Evolutionary conservation across 2,888 invertebrate genomes (phyloP).

Genomic region (Resseliella maxima): DNA sequence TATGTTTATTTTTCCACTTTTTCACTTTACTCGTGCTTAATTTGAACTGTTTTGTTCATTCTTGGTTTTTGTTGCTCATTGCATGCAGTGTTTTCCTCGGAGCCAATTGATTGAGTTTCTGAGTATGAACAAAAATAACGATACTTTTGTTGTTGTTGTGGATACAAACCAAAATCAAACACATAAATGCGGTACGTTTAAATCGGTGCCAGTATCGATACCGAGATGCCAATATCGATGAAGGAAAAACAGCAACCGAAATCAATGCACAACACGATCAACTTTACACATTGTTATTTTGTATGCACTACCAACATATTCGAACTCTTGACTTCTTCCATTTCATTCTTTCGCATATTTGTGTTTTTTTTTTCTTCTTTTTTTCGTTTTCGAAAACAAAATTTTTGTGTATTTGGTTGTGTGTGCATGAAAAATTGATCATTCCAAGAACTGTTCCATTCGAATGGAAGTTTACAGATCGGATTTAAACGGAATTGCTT

Average conservation of each 20-base stretch:
- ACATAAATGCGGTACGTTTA: constrained; percentile 32
- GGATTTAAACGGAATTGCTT: constrained; percentile 24
- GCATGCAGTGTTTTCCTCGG: background rate
- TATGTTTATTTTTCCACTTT: constrained; percentile 47
- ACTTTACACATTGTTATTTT: background rate
- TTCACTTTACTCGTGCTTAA: background rate
- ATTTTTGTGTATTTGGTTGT: no score
- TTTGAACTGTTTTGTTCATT: background rate
- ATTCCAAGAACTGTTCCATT: constrained; percentile 23
- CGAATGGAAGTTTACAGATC: constrained; percentile 48
- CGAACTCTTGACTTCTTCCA: constrained; percentile 6
- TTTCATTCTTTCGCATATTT: constrained; percentile 8
- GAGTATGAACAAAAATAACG: constrained; percentile 28
- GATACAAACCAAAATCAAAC: background rate
- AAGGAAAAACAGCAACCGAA: background rate
- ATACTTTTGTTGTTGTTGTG: background rate
- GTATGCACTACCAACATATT: constrained; percentile 1
- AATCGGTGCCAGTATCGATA: constrained; percentile 13
- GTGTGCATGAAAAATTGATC: background rate
- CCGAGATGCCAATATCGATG: background rate
- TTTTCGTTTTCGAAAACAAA: no score
- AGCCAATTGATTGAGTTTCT: background rate
- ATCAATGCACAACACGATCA: constrained; percentile 42
- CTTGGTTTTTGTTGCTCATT: background rate
- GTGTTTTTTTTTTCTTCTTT: background rate